Base-by-base conservation (phyloP, 2,888 invertebrate genomes). In the Lepidochitona cinerea region DNA sequence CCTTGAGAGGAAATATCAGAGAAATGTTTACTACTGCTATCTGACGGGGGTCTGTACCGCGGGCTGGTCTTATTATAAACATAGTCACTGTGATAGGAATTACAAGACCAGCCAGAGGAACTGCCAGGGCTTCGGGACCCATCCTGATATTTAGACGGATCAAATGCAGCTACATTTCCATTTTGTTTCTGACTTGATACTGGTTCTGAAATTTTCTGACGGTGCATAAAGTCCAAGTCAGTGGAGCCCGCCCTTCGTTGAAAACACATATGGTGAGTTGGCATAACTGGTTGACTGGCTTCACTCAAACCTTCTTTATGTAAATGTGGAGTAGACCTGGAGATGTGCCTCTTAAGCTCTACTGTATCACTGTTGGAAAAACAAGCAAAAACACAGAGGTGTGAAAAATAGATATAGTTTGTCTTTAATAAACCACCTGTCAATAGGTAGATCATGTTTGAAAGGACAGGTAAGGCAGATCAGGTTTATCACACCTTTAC, bases 41-140 rank as follows among this genome's bases (percentile, higher is more conserved):
- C 84, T 7, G 82, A 74, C 23, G 75, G 54, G 3, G 72, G 75
- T 32, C 81, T 80, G 26, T 79, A 70, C 29, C 77, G 71, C 0
- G 81, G 80, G 77, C 81, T 81, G 9, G 72, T 41, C 12, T 69
- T 33, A 36, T 78, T 80, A 1, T 65, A 52, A 0, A 78, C 75
- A 64, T 82, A 81, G 53, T 80, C 82, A 74, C 83, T 83, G 53
- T 84, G 83, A 26, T 81, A 72, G 9, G 83, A 83, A 18, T 35
- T 64, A 76, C 80, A 79, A 0, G 85, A 85, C 84, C 83, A 84
- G n/a, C 83, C 83, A n/a, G 83, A 84, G 0, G 84, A 83, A 53
- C 77, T 82, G n/a, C n/a, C n/a, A 3, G 82, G 79, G 7, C 80
- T 83, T 12, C 74, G 78, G 37, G 82, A 74, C 26, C 75, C 72